Conservation (phyloP, 2,888 invertebrate species). For the Caprella mutica region DNA sequence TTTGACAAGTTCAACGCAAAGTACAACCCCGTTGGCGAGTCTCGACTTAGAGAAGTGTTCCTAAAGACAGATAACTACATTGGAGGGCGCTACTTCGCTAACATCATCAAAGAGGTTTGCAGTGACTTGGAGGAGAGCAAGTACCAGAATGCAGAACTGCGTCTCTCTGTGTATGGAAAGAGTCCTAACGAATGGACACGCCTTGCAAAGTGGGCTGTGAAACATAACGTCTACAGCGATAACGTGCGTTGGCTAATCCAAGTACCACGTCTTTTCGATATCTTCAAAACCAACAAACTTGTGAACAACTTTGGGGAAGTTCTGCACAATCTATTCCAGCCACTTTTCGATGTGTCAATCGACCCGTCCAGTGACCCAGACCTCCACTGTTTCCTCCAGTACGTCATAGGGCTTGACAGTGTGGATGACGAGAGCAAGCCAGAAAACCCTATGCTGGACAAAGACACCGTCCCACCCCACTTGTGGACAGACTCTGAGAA, state of each 20-base stretch:
- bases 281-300: slow-evolving; percentile 89
- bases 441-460: slow-evolving; percentile 82
- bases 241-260: slow-evolving; percentile 97
- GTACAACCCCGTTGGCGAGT: slow-evolving; percentile 97
- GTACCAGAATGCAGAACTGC: slow-evolving; percentile 92
- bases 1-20: slow-evolving; percentile 99
- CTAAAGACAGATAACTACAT: slow-evolving; percentile 96
- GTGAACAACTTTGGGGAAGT: slow-evolving; percentile 92
- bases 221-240: slow-evolving; percentile 83
- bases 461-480: slow-evolving; percentile 64
- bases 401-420: slow-evolving; percentile 92
- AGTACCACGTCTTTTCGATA: slow-evolving; percentile 91
- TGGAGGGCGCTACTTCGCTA: slow-evolving; percentile 92
- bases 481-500: slow-evolving; percentile 84
- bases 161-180: slow-evolving; percentile 94
- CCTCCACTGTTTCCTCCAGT: slow-evolving; percentile 67
- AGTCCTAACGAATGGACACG: slow-evolving; percentile 89
- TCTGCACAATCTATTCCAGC: slow-evolving; percentile 85
- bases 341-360: slow-evolving; percentile 91
- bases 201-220: slow-evolving; percentile 90
- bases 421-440: slow-evolving; percentile 99
- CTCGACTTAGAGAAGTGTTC: slow-evolving; percentile 85
- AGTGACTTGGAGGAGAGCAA: slow-evolving; percentile 62
- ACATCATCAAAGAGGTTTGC: slow-evolving; percentile 66
- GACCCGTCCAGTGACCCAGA: slow-evolving; percentile 84